A percentile compares a stretch with the other conserved stretches of the same genome.
Conservation (phyloP, 1,140 invertebrate genomes). For the Mya arenaria region DNA sequence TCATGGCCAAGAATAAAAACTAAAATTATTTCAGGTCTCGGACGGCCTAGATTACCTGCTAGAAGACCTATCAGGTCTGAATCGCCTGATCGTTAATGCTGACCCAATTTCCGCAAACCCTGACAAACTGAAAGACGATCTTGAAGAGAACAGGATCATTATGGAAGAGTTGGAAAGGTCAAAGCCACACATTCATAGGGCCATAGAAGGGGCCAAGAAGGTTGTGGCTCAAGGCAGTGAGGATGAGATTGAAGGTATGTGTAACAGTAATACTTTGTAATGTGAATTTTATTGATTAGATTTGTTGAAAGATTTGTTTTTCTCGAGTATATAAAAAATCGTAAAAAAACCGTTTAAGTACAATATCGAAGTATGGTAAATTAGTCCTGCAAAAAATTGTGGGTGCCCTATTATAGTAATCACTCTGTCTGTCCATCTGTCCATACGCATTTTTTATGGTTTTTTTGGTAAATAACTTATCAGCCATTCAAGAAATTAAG, state of each 20-base stretch:
- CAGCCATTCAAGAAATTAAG: too few species aligned
- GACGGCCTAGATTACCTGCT: constrained; percentile 98
- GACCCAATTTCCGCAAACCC: constrained; percentile 97
- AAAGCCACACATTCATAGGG: constrained; percentile 94
- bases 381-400: too few species aligned
- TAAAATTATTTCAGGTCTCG: constrained; percentile 89
- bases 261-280: not conserved
- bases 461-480: too few species aligned
- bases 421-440: too few species aligned
- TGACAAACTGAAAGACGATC: constrained; percentile 95
- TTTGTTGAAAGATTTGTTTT: too few species aligned
- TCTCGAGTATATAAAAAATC: too few species aligned
- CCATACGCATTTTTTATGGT: too few species aligned
- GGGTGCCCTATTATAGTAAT: too few species aligned
- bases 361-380: not conserved
- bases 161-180: constrained; percentile 95
- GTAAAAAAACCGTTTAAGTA: not conserved
- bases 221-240: constrained; percentile 95
- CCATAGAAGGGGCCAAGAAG: constrained; percentile 95
- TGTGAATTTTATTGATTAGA: too few species aligned
- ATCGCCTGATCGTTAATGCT: constrained; percentile 90
- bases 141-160: constrained; percentile 95
- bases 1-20: too few species aligned
- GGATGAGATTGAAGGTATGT: constrained; percentile 89
- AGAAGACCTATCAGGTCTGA: constrained; percentile 86